phyloP scores from a whole-genome alignment of 2,888 invertebrate genomes.

The Lithodes maja region DNA sequence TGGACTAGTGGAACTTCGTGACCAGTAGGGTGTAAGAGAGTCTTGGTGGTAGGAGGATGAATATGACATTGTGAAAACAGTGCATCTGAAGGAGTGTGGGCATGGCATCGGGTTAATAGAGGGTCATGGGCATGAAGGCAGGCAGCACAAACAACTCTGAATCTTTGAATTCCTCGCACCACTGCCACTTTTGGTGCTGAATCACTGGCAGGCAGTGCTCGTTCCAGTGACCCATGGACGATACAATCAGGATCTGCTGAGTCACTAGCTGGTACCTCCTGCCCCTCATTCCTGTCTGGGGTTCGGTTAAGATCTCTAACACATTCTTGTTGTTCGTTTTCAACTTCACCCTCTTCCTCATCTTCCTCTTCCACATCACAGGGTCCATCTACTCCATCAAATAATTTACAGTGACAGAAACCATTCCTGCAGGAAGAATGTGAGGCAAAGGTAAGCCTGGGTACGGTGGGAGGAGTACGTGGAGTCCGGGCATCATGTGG shows the following conservation, averaged over 20 bases:
- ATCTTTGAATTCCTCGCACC: conserved; percentile 62
- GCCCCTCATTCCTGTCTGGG: background rate
- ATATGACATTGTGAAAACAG: conserved; percentile 27
- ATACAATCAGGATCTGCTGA: background rate
- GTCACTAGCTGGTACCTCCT: background rate
- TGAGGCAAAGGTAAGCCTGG: conserved; percentile 26
- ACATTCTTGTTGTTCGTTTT: background rate
- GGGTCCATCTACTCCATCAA: conserved; percentile 55
- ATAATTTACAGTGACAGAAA: conserved; percentile 63
- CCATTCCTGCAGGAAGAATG: conserved; percentile 58
- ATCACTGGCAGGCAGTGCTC: conserved; percentile 8
- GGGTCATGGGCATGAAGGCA: conserved; percentile 68
- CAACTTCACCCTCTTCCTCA: conserved; percentile 35
- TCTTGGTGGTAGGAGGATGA: conserved; percentile 28
- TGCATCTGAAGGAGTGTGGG: conserved; percentile 33
- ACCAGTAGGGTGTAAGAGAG: background rate
- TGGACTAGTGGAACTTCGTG: conserved; percentile 6
- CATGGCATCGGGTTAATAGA: conserved; percentile 55
- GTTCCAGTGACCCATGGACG: conserved; percentile 3
- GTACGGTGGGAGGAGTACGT: conserved; percentile 39
- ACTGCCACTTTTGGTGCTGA: conserved; percentile 54
- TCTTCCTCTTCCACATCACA: conserved; percentile 52
- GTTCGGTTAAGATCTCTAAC: background rate
- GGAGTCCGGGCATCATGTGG: conserved; percentile 21
- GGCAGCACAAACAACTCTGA: conserved; percentile 66